Evolutionary conservation across 2,888 invertebrate species (phyloP).

Genomic region (Tortrix viridana): DNA sequence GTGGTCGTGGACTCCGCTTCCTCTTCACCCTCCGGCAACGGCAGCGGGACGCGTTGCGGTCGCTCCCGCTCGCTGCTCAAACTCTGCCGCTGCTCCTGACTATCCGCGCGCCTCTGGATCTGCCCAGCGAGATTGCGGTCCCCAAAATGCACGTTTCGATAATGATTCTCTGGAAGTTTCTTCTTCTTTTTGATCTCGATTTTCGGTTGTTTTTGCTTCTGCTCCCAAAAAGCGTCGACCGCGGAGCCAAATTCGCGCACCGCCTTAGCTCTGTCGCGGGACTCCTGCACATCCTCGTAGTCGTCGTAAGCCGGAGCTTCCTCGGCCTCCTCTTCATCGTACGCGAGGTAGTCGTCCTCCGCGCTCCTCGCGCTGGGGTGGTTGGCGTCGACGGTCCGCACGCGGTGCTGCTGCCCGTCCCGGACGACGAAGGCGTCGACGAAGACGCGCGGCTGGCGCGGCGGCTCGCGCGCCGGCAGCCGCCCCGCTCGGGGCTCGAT

Average conservation of each 20-base stretch:
- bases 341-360: conserved; percentile 64
- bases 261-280: conserved; percentile 63
- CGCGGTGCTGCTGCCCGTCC: conserved; percentile 71
- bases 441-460: conserved; percentile 70
- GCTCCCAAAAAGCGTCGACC: conserved; percentile 74
- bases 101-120: conserved; percentile 46
- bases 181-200: conserved; percentile 39
- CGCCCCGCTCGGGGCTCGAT: conserved; percentile 71
- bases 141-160: conserved; percentile 74
- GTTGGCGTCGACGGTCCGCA: conserved; percentile 69
- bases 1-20: conserved; percentile 73
- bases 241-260: conserved; percentile 69
- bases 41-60: conserved; percentile 54
- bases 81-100: conserved; percentile 54
- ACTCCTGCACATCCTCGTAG: conserved; percentile 74
- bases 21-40: conserved; percentile 54
- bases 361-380: conserved; percentile 40
- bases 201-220: conserved; percentile 49
- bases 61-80: conserved; percentile 55
- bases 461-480: conserved; percentile 59
- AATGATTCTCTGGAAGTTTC: conserved; percentile 61
- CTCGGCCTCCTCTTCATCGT: conserved; percentile 59
- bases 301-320: conserved; percentile 62
- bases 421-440: conserved; percentile 77
- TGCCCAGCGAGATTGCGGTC: conserved; percentile 63